Evolutionary conservation across 2,888 invertebrate species (phyloP).

Genomic region (Unio delphinus): DNA sequence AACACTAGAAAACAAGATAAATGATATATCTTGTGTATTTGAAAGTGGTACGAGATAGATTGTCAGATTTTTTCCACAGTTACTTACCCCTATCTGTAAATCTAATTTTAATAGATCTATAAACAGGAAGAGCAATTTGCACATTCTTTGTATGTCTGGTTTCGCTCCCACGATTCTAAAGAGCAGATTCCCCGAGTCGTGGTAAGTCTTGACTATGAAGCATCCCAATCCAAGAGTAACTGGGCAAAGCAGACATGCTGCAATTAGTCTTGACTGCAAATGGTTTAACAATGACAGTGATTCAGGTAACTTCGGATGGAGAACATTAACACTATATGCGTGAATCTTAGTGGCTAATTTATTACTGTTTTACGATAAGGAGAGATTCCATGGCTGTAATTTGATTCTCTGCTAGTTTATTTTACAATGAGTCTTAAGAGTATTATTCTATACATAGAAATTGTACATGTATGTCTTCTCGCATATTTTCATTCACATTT

Average conservation of each 20-base stretch:
- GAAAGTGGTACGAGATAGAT: background rate
- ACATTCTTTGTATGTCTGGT: constrained; percentile 42
- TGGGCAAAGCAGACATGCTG: constrained; percentile 27
- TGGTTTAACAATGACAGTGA: background rate
- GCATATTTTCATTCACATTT: too few relatives aligned
- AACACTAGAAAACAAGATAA: too few relatives aligned
- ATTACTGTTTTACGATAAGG: too few relatives aligned
- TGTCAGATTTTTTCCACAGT: background rate
- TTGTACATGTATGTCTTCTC: too few relatives aligned
- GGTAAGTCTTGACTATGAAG: constrained; percentile 29
- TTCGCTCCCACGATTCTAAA: constrained; percentile 56
- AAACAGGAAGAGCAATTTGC: constrained; percentile 38
- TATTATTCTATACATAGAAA: too few relatives aligned
- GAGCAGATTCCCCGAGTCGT: constrained; percentile 47
- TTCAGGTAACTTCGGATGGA: too few relatives aligned
- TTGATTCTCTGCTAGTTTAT: too few relatives aligned
- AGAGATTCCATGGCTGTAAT: too few relatives aligned
- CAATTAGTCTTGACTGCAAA: constrained; percentile 30
- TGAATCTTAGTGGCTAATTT: too few relatives aligned
- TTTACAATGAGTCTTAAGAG: too few relatives aligned
- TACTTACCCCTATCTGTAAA: constrained; percentile 51
- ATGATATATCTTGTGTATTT: too few relatives aligned
- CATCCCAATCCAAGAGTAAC: constrained; percentile 24
- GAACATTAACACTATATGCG: too few relatives aligned
- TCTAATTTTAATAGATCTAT: constrained; percentile 53